Conservation (phyloP, 2,113 vertebrate species). For the Cephalopholis sonnerati region DNA sequence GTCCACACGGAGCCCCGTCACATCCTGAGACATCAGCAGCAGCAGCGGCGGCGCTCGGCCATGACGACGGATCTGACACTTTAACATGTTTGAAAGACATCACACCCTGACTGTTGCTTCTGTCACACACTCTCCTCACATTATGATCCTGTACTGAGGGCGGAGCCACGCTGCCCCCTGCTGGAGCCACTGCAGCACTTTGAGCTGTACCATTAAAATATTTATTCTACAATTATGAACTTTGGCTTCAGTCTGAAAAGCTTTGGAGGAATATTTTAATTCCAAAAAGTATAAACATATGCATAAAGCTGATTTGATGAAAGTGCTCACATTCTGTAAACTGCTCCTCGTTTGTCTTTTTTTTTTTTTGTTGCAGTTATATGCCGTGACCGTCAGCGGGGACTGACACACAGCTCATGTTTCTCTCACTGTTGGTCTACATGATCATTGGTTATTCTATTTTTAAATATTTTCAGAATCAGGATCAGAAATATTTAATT, state of each 20-base stretch:
- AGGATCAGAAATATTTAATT: too few relatives aligned
- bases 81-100: slow-evolving; percentile 12
- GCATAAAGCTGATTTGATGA: too few relatives aligned
- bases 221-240: not conserved
- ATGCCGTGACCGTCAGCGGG: too few relatives aligned
- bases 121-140: not conserved
- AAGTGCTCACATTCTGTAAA: too few relatives aligned
- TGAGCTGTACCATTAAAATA: not conserved
- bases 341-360: too few relatives aligned
- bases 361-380: too few relatives aligned
- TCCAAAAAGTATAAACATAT: too few relatives aligned
- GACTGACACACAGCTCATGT: too few relatives aligned
- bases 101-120: not conserved
- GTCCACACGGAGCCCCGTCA: not conserved
- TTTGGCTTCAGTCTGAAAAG: not conserved
- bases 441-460: too few relatives aligned
- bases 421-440: too few relatives aligned
- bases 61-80: slow-evolving; percentile 5
- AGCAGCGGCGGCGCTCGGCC: not conserved
- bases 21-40: not conserved
- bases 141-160: not conserved
- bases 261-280: not conserved
- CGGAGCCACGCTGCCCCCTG: slow-evolving; percentile 30
- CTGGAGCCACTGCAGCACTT: not conserved
- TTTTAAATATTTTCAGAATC: too few relatives aligned